These are phyloP conservation scores for Homarus americanus DNA, from an alignment of 1,140 invertebrate species.

Conservation along the genomic window DNA sequence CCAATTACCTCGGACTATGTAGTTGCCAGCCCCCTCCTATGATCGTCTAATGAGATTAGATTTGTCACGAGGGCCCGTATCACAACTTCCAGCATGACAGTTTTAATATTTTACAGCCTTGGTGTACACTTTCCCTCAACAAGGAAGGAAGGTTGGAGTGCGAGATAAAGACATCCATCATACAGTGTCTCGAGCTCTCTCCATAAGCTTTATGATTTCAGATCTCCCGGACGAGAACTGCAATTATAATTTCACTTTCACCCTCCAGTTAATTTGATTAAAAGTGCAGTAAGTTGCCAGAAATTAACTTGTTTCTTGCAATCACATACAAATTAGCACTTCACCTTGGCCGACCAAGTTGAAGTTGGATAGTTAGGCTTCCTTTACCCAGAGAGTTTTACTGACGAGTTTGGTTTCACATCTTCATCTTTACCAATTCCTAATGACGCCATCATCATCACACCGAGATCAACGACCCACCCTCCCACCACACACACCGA, in stretches of 20 bases:
- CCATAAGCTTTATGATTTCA: not conserved
- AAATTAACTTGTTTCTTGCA: not conserved
- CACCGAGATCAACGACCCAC: no score
- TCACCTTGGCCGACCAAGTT: not conserved
- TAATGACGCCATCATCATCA: no score
- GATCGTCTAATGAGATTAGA: not conserved
- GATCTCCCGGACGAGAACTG: not conserved
- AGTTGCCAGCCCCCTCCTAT: slow-evolving; percentile 12
- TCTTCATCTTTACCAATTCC: no score
- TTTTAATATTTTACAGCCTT: not conserved
- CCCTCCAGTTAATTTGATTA: not conserved
- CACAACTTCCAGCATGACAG: not conserved
- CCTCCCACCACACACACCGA: no score
- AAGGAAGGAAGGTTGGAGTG: not conserved
- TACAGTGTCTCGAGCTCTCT: no score
- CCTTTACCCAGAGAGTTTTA: no score
- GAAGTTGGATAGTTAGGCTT: no score
- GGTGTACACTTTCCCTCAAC: not conserved
- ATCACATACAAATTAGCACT: not conserved
- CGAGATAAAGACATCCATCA: no score
- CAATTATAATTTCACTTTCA: not conserved
- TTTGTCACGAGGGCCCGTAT: not conserved
- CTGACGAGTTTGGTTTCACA: no score
- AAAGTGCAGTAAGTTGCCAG: not conserved
- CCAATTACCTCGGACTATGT: slow-evolving; percentile 35